Evolutionary conservation across 2,888 invertebrate species (phyloP).

Genomic region (Diplolepis rosae): DNA sequence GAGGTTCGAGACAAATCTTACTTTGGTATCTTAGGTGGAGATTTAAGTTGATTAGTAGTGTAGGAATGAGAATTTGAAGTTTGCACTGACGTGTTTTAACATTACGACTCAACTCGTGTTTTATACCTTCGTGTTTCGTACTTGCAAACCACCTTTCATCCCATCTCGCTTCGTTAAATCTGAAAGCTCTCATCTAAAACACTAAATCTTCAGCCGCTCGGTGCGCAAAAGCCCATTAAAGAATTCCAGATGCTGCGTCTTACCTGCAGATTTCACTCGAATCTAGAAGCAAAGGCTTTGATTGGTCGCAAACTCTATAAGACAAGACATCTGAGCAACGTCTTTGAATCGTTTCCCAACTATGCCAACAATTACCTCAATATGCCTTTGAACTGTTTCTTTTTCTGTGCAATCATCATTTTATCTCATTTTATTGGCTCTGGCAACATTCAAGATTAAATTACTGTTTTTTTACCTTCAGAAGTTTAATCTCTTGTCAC

Average conservation of each 20-base stretch:
- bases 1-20: not conserved
- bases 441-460: too few species aligned
- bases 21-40: not conserved
- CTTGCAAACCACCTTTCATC: conserved; percentile 45
- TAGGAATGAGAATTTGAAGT: not conserved
- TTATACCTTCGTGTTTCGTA: conserved; percentile 39
- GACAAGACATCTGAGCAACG: too few species aligned
- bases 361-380: not conserved
- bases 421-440: too few species aligned
- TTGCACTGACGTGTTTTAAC: conserved; percentile 38
- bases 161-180: conserved; percentile 51
- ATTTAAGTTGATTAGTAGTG: not conserved
- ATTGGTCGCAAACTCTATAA: not conserved
- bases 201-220: conserved; percentile 45
- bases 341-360: not conserved
- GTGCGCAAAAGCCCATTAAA: conserved; percentile 44
- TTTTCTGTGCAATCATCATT: not conserved
- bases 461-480: too few species aligned
- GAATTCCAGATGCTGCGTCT: conserved; percentile 44
- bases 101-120: conserved; percentile 40
- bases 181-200: conserved; percentile 49
- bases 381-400: not conserved
- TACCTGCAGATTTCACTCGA: conserved; percentile 40
- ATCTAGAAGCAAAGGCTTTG: not conserved
- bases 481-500: too few species aligned